phyloP scores from a whole-genome alignment of 37 sponge, comb jelly and placozoan species.

The Beroe forskalii region DNA sequence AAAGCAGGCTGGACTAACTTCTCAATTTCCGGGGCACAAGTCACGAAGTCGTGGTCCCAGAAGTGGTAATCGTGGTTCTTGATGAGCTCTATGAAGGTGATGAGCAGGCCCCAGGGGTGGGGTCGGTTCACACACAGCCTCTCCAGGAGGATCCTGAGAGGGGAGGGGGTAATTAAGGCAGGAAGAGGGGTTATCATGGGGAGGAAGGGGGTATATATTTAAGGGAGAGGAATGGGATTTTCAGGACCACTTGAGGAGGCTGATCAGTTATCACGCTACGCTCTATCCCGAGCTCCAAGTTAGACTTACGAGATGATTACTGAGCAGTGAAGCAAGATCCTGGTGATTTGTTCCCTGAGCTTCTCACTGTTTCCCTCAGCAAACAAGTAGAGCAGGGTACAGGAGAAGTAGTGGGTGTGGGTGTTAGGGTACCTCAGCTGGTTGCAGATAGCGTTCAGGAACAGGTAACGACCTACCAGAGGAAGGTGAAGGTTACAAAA shows the following conservation, averaged over 20 bases:
- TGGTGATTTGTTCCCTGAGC: slow-evolving; percentile 96
- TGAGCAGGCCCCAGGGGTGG: slow-evolving; percentile 99
- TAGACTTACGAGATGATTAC: not conserved
- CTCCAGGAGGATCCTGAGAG: slow-evolving; percentile 88
- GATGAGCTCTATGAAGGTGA: slow-evolving; percentile 99
- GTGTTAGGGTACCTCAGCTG: slow-evolving; percentile 98
- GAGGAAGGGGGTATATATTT: not conserved
- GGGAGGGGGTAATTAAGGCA: not conserved
- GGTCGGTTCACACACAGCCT: slow-evolving; percentile 95
- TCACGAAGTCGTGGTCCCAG: slow-evolving; percentile 98
- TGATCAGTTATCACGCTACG: too few species aligned
- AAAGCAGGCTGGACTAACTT: slow-evolving; percentile 72
- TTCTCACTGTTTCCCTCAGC: slow-evolving; percentile 89
- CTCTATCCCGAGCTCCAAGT: too few species aligned
- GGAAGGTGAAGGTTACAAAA: too few species aligned
- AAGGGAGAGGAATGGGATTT: too few species aligned
- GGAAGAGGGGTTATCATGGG: not conserved
- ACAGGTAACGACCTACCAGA: slow-evolving; percentile 89
- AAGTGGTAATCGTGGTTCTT: slow-evolving; percentile 92
- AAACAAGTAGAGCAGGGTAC: slow-evolving; percentile 92
- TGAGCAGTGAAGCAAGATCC: slow-evolving; percentile 54
- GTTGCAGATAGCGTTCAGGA: slow-evolving; percentile 97
- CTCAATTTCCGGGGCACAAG: slow-evolving; percentile 99
- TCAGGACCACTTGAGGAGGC: too few species aligned
- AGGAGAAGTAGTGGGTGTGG: slow-evolving; percentile 99